phyloP scores from a whole-genome alignment of 2,888 invertebrate genomes.

The Cerastis leucographa region DNA sequence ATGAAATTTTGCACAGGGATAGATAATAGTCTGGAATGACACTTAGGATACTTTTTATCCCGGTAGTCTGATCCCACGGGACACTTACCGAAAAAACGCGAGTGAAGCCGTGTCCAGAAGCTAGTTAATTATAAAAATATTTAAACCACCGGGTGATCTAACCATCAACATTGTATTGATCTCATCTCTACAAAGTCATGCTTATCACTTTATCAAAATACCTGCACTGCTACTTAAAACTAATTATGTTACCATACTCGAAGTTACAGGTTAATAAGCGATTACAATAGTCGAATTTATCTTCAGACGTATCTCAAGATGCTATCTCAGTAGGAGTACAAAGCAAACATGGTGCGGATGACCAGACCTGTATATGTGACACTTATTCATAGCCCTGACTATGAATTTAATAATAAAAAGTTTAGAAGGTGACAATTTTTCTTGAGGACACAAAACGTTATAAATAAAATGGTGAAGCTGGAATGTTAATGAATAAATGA shows the following conservation, averaged over 20 bases:
- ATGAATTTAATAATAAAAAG: conserved; percentile 32
- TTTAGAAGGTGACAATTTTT: not conserved
- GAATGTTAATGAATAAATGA: not conserved
- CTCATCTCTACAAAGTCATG: conserved; percentile 33
- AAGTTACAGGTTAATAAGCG: conserved; percentile 68
- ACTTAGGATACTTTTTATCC: too few species aligned
- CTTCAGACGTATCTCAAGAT: conserved; percentile 75
- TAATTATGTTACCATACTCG: conserved; percentile 64
- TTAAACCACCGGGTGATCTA: conserved; percentile 41
- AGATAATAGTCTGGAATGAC: too few species aligned
- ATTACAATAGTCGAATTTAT: conserved; percentile 71
- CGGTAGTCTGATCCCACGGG: too few species aligned
- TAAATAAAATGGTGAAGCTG: not conserved
- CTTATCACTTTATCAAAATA: conserved; percentile 61
- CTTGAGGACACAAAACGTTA: not conserved
- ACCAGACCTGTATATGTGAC: conserved; percentile 64
- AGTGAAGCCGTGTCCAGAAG: too few species aligned
- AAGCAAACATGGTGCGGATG: conserved; percentile 73
- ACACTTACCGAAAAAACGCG: too few species aligned
- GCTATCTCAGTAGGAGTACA: conserved; percentile 70
- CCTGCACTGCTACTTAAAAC: conserved; percentile 53
- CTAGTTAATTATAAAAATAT: conserved; percentile 32
- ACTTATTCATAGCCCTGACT: conserved; percentile 68
- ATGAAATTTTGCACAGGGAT: too few species aligned
- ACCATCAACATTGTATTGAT: conserved; percentile 28